Conservation (phyloP, 2,888 invertebrate species). For the Auanema freiburgensis region DNA sequence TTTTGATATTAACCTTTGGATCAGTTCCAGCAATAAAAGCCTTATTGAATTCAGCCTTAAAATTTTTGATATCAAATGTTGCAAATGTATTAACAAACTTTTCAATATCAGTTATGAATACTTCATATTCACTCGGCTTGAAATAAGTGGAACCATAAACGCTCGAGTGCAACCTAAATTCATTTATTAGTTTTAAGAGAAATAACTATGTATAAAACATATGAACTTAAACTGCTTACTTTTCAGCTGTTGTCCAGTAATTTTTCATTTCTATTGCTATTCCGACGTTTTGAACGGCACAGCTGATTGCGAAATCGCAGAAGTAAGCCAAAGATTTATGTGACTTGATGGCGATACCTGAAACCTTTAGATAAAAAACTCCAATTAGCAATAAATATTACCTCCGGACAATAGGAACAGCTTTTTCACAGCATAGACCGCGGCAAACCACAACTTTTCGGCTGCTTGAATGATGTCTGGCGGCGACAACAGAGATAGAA, state of each 20-base stretch:
- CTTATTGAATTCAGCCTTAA: conserved; percentile 25
- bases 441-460: conserved; percentile 23
- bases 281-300: too few relatives aligned
- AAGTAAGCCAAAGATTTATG: too few relatives aligned
- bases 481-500: too few relatives aligned
- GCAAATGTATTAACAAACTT: conserved; percentile 18
- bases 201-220: conserved; percentile 26
- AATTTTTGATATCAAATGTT: conserved; percentile 20
- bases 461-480: conserved; percentile 22
- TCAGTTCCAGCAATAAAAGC: too few relatives aligned
- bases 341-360: too few relatives aligned
- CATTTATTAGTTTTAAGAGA: conserved; percentile 25
- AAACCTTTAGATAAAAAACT: conserved; percentile 22
- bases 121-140: conserved; percentile 21
- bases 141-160: conserved; percentile 19
- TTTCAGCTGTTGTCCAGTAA: conserved; percentile 20
- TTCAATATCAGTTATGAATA: conserved; percentile 18
- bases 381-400: conserved; percentile 20
- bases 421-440: conserved; percentile 23
- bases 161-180: conserved; percentile 19
- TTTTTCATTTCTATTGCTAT: not conserved
- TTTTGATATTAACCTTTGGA: too few relatives aligned
- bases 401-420: conserved; percentile 14
- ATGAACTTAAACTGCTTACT: conserved; percentile 23
- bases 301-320: too few relatives aligned